Evolutionary conservation across 1,140 invertebrate species (phyloP).

Genomic region (Drosophila takahashii): DNA sequence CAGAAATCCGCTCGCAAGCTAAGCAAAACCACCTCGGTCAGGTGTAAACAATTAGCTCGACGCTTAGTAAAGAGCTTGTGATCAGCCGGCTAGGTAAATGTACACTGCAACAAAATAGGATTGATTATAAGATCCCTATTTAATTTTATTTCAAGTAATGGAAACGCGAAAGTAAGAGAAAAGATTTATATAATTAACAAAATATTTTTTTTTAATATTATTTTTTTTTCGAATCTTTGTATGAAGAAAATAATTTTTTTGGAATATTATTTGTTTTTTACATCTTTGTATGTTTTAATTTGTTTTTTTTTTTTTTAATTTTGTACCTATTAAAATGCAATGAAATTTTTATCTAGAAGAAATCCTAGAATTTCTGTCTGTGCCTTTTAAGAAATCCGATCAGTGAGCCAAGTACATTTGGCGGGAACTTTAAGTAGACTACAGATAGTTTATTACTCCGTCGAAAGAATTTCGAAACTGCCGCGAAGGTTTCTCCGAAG

Average conservation of each 20-base stretch:
- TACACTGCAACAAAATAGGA: not conserved
- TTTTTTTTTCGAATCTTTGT: no score
- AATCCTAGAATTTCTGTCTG: not conserved
- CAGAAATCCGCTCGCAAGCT: constrained; percentile 17
- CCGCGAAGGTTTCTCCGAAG: constrained; percentile 41
- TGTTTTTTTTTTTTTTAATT: not conserved
- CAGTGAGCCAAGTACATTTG: constrained; percentile 26
- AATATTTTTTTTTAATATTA: no score
- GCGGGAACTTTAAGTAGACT: not conserved
- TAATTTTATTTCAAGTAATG: not conserved
- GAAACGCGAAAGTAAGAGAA: no score
- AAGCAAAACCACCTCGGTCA: constrained; percentile 29
- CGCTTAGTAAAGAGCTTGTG: constrained; percentile 34
- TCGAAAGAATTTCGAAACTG: constrained; percentile 38
- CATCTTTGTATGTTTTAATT: no score
- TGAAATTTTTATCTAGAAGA: no score
- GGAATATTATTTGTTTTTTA: not conserved
- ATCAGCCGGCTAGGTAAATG: not conserved
- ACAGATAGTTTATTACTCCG: not conserved
- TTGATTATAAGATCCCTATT: not conserved
- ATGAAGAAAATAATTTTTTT: no score
- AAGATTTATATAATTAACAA: no score
- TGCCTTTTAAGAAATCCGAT: constrained; percentile 10
- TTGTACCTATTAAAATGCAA: not conserved
- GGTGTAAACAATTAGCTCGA: constrained; percentile 54